These are phyloP conservation scores for Tachina lurida DNA, from an alignment of 2,888 invertebrate species.

Conservation along the genomic window DNA sequence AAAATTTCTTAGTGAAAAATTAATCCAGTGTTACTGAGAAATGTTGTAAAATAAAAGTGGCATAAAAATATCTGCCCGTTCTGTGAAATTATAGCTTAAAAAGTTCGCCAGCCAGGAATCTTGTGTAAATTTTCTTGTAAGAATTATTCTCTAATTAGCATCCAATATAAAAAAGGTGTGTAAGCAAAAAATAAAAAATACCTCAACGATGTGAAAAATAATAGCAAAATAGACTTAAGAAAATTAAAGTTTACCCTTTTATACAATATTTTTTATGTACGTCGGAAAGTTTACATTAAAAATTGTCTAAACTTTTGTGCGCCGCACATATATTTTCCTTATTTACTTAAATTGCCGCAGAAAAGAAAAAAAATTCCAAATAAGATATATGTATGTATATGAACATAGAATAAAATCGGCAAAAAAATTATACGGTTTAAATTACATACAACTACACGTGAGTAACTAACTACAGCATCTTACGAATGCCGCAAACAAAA, in stretches of 20 bases:
- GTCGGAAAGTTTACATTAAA: not conserved
- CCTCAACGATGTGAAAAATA: constrained; percentile 2
- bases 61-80: constrained; percentile 2
- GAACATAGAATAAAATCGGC: constrained; percentile 37
- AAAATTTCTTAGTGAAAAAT: constrained; percentile 48
- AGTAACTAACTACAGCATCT: no score
- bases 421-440: not conserved
- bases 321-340: constrained; percentile 49
- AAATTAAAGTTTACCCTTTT: not conserved
- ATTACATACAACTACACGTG: no score
- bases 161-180: constrained; percentile 68
- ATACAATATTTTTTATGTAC: not conserved
- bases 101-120: constrained; percentile 30
- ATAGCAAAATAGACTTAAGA: not conserved
- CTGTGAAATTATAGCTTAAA: constrained; percentile 26
- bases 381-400: not conserved
- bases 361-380: constrained; percentile 5
- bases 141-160: constrained; percentile 64
- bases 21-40: constrained; percentile 17
- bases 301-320: constrained; percentile 33
- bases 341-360: constrained; percentile 62
- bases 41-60: constrained; percentile 32
- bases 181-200: constrained; percentile 33
- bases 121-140: constrained; percentile 67
- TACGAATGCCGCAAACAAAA: no score